A percentile compares a stretch with the other conserved stretches of the same genome.
Evolutionary conservation across 1,140 invertebrate genomes (phyloP).

Genomic region (Temnothorax curvispinosus): DNA sequence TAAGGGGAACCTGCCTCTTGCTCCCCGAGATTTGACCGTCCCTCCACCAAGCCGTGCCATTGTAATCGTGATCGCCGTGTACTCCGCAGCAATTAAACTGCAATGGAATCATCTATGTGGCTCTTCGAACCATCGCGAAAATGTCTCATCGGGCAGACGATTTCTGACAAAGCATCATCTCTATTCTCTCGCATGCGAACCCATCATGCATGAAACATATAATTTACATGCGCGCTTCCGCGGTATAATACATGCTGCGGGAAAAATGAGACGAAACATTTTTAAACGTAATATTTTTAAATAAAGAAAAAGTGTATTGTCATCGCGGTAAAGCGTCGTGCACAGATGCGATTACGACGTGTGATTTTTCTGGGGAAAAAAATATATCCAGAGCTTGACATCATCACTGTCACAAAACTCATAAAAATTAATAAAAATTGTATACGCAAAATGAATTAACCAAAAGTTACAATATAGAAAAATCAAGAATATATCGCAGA

Average conservation of each 20-base stretch:
- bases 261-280: background rate
- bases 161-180: conserved; percentile 26
- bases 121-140: conserved; percentile 36
- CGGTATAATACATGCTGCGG: background rate
- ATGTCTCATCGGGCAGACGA: conserved; percentile 16
- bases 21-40: conserved; percentile 78
- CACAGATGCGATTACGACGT: background rate
- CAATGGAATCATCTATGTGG: conserved; percentile 71
- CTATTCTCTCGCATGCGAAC: background rate
- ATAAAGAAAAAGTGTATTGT: background rate
- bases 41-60: conserved; percentile 85
- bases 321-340: background rate
- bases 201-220: conserved; percentile 38
- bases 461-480: background rate
- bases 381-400: background rate
- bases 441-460: background rate
- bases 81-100: conserved; percentile 88
- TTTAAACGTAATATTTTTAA: background rate
- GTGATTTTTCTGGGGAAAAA: background rate
- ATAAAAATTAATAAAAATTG: too few relatives aligned
- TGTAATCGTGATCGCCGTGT: conserved; percentile 84
- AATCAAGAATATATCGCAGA: too few relatives aligned
- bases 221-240: background rate
- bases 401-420: background rate
- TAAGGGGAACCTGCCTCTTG: conserved; percentile 82